Conservation (phyloP, 2,113 vertebrate genomes). For the Otis tarda region DNA sequence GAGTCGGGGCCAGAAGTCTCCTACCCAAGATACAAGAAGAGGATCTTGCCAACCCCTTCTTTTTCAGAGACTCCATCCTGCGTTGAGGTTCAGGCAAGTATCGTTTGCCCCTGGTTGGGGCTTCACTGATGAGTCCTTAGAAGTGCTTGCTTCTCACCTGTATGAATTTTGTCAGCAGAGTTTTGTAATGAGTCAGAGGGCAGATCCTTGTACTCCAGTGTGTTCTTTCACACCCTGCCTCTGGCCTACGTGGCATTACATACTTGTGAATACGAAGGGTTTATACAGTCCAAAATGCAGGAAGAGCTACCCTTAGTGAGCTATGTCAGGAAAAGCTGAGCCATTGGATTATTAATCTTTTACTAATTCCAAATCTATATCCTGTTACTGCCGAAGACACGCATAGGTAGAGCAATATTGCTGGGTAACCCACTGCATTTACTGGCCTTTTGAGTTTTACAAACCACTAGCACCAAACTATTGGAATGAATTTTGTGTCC, state of each 20-base stretch:
- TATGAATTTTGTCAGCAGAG: neutral
- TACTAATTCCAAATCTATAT: neutral
- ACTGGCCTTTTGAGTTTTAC: neutral
- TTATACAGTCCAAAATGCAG: neutral
- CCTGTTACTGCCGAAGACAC: neutral
- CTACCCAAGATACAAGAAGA: neutral
- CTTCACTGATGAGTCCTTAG: neutral
- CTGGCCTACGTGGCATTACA: neutral
- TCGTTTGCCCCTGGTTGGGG: neutral
- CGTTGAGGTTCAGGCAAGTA: neutral
- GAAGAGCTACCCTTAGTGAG: neutral
- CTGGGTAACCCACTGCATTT: neutral
- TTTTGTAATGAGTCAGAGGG: neutral
- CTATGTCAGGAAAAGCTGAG: neutral
- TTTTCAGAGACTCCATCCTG: neutral
- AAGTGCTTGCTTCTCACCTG: fast-evolving
- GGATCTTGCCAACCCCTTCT: neutral
- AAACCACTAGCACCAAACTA: neutral
- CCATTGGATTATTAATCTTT: neutral
- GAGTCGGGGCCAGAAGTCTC: neutral
- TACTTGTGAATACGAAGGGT: fast-evolving
- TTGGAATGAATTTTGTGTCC: neutral
- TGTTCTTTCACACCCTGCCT: neutral
- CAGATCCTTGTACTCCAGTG: neutral
- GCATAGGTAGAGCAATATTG: neutral